phyloP scores from a whole-genome alignment of 1,140 invertebrate genomes.

The Trypoxylus dichotomus region DNA sequence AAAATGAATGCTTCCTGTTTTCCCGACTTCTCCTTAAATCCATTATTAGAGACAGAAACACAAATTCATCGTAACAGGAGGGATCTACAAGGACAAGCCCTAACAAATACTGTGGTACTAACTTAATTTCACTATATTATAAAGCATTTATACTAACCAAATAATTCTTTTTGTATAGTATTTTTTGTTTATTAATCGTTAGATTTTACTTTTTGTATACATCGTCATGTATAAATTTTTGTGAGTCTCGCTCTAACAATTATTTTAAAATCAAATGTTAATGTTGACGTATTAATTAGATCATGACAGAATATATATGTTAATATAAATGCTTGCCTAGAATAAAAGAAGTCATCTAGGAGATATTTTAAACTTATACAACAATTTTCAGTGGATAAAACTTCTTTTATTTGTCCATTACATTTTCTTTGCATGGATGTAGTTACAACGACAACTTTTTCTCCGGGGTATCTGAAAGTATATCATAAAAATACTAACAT shows the following conservation, averaged over 20 bases:
- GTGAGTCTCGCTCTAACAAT: background rate
- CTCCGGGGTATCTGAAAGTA: slow-evolving; percentile 19
- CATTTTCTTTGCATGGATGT: slow-evolving; percentile 21
- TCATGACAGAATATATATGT: background rate
- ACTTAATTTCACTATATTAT: slow-evolving; percentile 40
- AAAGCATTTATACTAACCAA: slow-evolving; percentile 19
- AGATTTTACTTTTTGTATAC: too few species aligned
- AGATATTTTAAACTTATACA: background rate
- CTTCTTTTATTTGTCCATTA: background rate
- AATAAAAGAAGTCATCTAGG: background rate
- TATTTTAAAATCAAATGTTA: background rate
- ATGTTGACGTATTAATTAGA: background rate
- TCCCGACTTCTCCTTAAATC: slow-evolving; percentile 47
- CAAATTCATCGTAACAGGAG: slow-evolving; percentile 39
- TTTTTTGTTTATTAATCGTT: background rate
- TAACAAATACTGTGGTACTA: slow-evolving; percentile 52
- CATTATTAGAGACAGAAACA: slow-evolving; percentile 30
- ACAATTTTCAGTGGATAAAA: background rate
- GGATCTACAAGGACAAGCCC: slow-evolving; percentile 37
- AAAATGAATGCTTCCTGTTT: slow-evolving; percentile 49
- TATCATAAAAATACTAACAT: slow-evolving; percentile 24
- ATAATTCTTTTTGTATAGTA: background rate
- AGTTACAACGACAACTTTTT: background rate
- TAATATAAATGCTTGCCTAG: slow-evolving; percentile 15
- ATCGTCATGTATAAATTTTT: background rate